Base-by-base conservation (phyloP, 1,140 invertebrate species). In the Tetraneura akinire region DNA sequence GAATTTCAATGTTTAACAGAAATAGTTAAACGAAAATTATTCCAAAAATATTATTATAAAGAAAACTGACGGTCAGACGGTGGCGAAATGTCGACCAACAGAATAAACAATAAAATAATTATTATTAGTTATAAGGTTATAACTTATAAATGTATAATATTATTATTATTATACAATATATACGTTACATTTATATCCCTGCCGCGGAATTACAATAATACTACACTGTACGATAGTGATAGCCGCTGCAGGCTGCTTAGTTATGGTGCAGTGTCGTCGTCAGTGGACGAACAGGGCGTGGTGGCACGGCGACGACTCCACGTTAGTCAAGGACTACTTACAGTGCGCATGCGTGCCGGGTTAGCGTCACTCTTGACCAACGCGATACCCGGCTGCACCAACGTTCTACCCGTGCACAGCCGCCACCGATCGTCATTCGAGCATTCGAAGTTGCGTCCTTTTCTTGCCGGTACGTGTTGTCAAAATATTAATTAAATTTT, bases 291-390 rank as follows among this genome's bases (percentile, higher is more conserved):
- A 37, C 51, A 53, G 73, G 73, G 73, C 73, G 73, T 78, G 74
- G 55, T 21, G 32, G 53, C 32, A 21, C 37, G 45, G 45, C 47
- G 37, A 32, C 42, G 37, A n/a, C 13, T 21, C 55, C n/a, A 47
- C 74, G 74, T 78, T 78, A 47, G 74, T 78, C 74, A 78, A 78
- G 29, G 23, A 37, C 18, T 3, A 23, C n/a, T 21, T 21, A 21
- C 21, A 11, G 5, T 47, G 55, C 74, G 74, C 74, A 42, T 78
- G 74, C 74, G 74, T 21, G 55, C 53, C 53, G 51, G 49, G 73
- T 76, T 76, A 76, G 74, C 74, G 74, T 78, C 74, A 78, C 74
- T 78, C 55, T 78, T 78, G 74, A 78, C 74, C 53, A 78, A 78
- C 74, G 55, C 74, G 74, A 62, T 78, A 78, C 74, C 74, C 74